These are phyloP conservation scores for Thripadectes ignobilis DNA, from an alignment of 2,797 vertebrate genomes.

Conservation along the genomic window DNA sequence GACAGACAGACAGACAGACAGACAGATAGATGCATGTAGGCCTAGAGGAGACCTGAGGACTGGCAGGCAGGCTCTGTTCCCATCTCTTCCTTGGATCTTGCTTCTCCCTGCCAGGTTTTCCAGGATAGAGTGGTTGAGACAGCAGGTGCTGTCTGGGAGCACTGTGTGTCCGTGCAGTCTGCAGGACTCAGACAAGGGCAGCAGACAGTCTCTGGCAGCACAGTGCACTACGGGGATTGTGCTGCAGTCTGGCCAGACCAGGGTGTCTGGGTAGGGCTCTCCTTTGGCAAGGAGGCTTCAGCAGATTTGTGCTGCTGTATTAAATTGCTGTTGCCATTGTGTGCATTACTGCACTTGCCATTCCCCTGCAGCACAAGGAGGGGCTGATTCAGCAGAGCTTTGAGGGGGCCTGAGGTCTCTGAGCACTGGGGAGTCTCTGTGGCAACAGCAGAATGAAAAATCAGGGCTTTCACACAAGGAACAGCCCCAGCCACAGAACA, in stretches of 20 bases:
- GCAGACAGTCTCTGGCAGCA: background rate
- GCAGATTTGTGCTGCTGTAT: background rate
- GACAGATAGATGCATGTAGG: too few species aligned
- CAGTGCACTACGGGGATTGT: background rate
- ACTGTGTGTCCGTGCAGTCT: accelerated
- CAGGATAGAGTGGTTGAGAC: background rate
- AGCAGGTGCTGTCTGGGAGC: background rate
- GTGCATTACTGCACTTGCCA: background rate
- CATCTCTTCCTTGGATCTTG: background rate
- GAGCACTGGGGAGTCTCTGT: background rate
- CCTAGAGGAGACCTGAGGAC: background rate
- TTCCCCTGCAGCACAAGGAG: background rate
- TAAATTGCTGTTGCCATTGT: background rate
- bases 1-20: too few species aligned
- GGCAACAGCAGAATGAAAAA: background rate
- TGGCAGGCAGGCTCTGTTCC: background rate
- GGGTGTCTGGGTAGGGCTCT: background rate
- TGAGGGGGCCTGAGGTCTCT: background rate
- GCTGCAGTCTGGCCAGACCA: background rate
- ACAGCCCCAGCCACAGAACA: background rate
- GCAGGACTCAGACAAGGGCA: conserved; percentile 12
- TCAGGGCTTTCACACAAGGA: background rate
- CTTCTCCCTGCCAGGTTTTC: background rate
- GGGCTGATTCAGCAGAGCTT: background rate
- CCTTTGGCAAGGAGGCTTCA: background rate